Conservation (phyloP, 2,113 vertebrate species). For the Lepus americanus region DNA sequence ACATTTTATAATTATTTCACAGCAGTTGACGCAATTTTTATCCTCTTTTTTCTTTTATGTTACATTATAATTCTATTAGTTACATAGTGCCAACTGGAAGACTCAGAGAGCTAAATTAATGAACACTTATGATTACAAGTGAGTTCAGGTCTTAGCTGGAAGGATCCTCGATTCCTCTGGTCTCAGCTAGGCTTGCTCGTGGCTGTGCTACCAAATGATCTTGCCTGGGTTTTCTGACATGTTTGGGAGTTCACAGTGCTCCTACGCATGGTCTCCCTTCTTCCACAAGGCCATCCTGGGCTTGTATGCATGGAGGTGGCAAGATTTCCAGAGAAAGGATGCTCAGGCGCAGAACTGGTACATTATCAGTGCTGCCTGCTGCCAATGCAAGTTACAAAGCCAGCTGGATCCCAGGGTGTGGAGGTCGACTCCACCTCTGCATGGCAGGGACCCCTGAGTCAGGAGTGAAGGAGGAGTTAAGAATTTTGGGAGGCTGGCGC, state of each 20-base stretch:
- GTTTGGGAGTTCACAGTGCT: neutral
- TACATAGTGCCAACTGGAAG: neutral
- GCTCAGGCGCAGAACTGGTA: neutral
- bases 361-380: neutral
- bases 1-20: conserved; percentile 36
- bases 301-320: neutral
- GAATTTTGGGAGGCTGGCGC: neutral
- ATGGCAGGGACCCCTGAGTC: neutral
- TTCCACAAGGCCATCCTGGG: neutral
- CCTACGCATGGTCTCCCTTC: neutral
- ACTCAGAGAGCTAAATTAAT: neutral
- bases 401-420: neutral
- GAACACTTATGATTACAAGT: neutral
- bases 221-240: neutral
- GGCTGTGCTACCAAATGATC: neutral
- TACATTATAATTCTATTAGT: neutral
- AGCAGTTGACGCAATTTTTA: neutral
- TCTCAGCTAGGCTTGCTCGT: neutral
- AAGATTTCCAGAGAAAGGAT: neutral
- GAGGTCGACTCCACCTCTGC: neutral
- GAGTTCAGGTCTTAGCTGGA: neutral
- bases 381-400: neutral
- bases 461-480: neutral
- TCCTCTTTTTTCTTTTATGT: neutral
- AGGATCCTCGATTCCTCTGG: neutral